Base-by-base conservation (phyloP, 2,888 invertebrate genomes). In the Drosophila pegasa region DNA sequence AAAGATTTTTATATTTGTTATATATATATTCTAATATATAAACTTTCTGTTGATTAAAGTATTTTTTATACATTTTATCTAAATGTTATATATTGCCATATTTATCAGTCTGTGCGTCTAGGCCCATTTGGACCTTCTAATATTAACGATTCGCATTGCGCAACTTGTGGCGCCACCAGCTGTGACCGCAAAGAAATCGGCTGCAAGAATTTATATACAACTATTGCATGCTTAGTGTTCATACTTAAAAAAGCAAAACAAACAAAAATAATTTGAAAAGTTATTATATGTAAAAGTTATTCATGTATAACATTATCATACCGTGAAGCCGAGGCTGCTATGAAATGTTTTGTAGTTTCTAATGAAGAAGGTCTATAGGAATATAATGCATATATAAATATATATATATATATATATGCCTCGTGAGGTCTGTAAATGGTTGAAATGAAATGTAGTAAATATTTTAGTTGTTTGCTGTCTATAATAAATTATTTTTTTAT, bases 181-280 rank as follows among this genome's bases (percentile, higher is more conserved):
- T 25, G 50, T 35, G 35, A 35, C 35, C 50, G 9, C 35, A 25
- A 25, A 25, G n/a, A 25, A 50, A 25, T 33, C n/a, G 22, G 16
- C 16, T 25, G 22, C n/a, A 16, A 50, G 25, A 50, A 35, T 35
- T 10, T 16, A 12, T 51, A 35, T 12, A 25, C 16, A 16, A n/a
- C 16, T 22, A 48, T 33, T 50, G 50, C 50, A 35, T 35, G 50
- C 50, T 35, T 25, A 12, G 10, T 16, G 25, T 22, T n/a, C 50
- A 25, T 2, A 40, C 10, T 12, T 40, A 10, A 20, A 40, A 20
- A 20, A 18, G 12, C 20, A 10, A 20, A 40, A 20, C 12, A 18
- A 29, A 29, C 8, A 29, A 40, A 40, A 14, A 6, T n/a, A 14
- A 18, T 18, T 47, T 47, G 10, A 22, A 51, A 37, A 25, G 12